Evolutionary conservation across 2,113 vertebrate species (phyloP).

Genomic region (Nanorana parkeri): DNA sequence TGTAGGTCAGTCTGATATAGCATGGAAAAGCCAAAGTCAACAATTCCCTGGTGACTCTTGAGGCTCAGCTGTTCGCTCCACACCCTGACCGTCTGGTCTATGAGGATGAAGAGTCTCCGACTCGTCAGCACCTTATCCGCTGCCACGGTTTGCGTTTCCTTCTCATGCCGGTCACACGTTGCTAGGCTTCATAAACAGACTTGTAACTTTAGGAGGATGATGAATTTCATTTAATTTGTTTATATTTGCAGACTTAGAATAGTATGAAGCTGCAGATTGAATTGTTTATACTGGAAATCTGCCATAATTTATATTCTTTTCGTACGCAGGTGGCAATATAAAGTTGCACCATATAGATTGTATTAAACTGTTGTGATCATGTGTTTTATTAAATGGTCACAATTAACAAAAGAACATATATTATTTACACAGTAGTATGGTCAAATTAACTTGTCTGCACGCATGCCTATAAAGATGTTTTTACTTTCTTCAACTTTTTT

Average conservation of each 20-base stretch:
- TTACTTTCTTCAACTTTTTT: no score
- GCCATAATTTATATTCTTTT: no score
- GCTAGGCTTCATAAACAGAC: slow-evolving; percentile 5
- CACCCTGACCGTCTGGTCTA: slow-evolving; percentile 30
- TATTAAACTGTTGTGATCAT: no score
- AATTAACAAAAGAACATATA: no score
- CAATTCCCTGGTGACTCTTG: not conserved
- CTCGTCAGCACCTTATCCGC: not conserved
- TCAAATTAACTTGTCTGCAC: no score
- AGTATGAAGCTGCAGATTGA: not conserved
- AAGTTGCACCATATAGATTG: no score
- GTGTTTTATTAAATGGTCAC: no score
- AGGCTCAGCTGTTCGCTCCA: not conserved
- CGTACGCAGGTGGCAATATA: no score
- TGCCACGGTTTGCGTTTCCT: not conserved
- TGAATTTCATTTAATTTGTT: not conserved
- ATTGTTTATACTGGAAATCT: not conserved
- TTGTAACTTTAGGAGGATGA: not conserved
- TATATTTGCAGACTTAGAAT: not conserved
- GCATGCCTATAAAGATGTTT: no score
- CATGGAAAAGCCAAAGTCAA: not conserved
- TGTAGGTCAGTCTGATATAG: slow-evolving; percentile 7
- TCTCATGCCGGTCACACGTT: slow-evolving; percentile 22
- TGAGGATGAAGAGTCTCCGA: not conserved
- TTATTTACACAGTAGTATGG: no score